Conservation (phyloP, 1,140 invertebrate species). For the Drosophila arizonae region DNA sequence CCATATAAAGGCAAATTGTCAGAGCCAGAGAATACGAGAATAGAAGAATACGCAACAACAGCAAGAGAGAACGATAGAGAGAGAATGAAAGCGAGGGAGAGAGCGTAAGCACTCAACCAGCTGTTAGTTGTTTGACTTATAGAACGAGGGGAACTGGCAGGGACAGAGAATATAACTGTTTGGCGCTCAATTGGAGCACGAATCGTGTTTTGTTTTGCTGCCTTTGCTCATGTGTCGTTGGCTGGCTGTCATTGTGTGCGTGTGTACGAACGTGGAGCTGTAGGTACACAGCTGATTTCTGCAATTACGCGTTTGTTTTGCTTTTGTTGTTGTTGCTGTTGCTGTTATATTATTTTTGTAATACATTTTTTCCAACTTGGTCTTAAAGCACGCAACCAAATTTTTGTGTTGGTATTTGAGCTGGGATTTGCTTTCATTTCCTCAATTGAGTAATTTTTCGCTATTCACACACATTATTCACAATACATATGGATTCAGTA, state of each 20-base stretch:
- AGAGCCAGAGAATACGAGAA: slow-evolving; percentile 24
- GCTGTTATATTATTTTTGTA: slow-evolving; percentile 41
- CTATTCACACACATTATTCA: slow-evolving; percentile 17
- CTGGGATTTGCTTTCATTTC: slow-evolving; percentile 63
- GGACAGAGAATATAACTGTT: slow-evolving; percentile 26
- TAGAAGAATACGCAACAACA: slow-evolving; percentile 3
- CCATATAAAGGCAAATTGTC: slow-evolving; percentile 54
- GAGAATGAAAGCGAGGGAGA: background rate
- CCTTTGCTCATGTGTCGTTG: slow-evolving; percentile 39
- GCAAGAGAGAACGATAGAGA: slow-evolving; percentile 28
- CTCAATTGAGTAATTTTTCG: slow-evolving; percentile 55
- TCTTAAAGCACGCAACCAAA: slow-evolving; percentile 67
- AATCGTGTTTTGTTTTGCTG: slow-evolving; percentile 60
- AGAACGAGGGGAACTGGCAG: slow-evolving; percentile 1
- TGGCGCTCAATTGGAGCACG: slow-evolving; percentile 54
- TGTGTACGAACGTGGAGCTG: slow-evolving; percentile 52
- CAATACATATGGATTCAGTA: slow-evolving; percentile 22
- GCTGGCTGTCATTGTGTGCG: slow-evolving; percentile 33
- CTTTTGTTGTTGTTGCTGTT: slow-evolving; percentile 74
- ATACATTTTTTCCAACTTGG: slow-evolving; percentile 61
- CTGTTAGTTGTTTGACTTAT: slow-evolving; percentile 54
- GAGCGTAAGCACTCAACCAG: slow-evolving; percentile 47
- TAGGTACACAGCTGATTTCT: slow-evolving; percentile 83
- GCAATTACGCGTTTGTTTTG: slow-evolving; percentile 81
- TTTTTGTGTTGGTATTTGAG: slow-evolving; percentile 39